Conservation (phyloP, 2,797 vertebrate species). For the Xenentodon cancila region DNA sequence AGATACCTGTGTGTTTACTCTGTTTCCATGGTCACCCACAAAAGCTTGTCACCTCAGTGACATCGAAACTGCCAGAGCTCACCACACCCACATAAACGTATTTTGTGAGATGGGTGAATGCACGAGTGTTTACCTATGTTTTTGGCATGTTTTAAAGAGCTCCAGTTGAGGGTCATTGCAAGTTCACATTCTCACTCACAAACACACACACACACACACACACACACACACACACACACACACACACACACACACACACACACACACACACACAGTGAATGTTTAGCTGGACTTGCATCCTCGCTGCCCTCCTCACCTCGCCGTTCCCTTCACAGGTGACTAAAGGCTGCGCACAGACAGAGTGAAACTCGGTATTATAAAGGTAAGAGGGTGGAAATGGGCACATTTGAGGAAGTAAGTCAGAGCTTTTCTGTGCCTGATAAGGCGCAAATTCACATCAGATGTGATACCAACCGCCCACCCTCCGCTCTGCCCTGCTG, state of each 20-base stretch:
- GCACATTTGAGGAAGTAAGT: slow-evolving; percentile 12
- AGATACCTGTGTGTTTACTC: slow-evolving; percentile 60
- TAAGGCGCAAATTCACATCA: not conserved
- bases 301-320: slow-evolving; percentile 37
- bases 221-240: no score
- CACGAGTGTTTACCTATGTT: slow-evolving; percentile 13
- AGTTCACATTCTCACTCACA: not conserved
- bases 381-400: not conserved
- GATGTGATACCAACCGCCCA: not conserved
- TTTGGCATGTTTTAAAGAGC: slow-evolving; percentile 16
- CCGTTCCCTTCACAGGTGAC: slow-evolving; percentile 36
- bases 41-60: slow-evolving; percentile 44
- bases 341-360: slow-evolving; percentile 1
- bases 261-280: slow-evolving; percentile 9
- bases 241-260: no score
- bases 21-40: slow-evolving; percentile 64
- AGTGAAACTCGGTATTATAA: slow-evolving; percentile 20
- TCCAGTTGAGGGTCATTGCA: not conserved
- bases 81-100: slow-evolving; percentile 42
- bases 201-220: not conserved
- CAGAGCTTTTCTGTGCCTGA: slow-evolving; percentile 10
- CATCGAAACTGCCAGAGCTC: slow-evolving; percentile 38
- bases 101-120: slow-evolving; percentile 34
- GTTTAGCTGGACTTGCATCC: slow-evolving; percentile 58
- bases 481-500: not conserved